phyloP scores from a whole-genome alignment of 2,888 invertebrate species.

The Caenorhabditis drosophilae region DNA sequence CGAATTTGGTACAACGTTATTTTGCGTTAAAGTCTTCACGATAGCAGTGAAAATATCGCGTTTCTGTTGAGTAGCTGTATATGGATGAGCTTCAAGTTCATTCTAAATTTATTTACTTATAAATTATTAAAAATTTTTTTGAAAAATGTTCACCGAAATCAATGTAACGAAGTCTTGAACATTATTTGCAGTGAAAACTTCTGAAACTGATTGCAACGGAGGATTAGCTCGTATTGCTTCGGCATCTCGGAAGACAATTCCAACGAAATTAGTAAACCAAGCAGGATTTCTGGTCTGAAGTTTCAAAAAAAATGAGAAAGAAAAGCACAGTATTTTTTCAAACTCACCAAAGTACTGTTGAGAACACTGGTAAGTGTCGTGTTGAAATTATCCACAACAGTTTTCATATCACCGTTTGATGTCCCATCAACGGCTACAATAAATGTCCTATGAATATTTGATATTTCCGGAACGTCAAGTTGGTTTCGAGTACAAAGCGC shows the following conservation, averaged over 20 bases:
- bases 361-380: constrained; percentile 21
- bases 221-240: constrained; percentile 10
- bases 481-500: constrained; percentile 43
- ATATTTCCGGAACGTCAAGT: constrained; percentile 24
- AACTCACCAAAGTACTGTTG: constrained; percentile 6
- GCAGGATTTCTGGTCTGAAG: constrained; percentile 11
- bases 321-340: no score
- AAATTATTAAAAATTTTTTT: neutral
- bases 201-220: constrained; percentile 18
- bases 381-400: constrained; percentile 30
- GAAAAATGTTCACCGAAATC: constrained; percentile 4
- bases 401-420: constrained; percentile 35
- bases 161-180: constrained; percentile 13
- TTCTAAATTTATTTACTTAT: neutral
- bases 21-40: constrained; percentile 12
- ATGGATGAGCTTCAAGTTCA: constrained; percentile 22
- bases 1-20: constrained; percentile 18
- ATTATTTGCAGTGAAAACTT: constrained; percentile 22
- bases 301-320: constrained; percentile 16
- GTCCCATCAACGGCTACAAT: constrained; percentile 50
- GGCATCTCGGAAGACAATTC: constrained; percentile 47
- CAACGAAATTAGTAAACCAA: constrained; percentile 51
- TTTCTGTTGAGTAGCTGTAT: constrained; percentile 24
- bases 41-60: constrained; percentile 42
- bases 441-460: constrained; percentile 35